These are phyloP conservation scores for Myrmophylax atrothorax DNA, from an alignment of 2,113 vertebrate species.

Conservation along the genomic window DNA sequence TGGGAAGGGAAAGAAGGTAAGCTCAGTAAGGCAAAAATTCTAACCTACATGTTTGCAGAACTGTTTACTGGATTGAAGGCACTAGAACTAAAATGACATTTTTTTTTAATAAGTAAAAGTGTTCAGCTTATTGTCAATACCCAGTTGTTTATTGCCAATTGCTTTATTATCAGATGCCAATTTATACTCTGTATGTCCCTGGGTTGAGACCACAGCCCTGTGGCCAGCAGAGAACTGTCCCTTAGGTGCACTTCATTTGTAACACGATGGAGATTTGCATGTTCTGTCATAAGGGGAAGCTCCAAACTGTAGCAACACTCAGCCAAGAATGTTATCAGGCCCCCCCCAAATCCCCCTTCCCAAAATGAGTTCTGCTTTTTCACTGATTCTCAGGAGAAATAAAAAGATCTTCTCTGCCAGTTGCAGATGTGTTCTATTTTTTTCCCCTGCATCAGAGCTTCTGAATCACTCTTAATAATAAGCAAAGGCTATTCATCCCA, in stretches of 20 bases:
- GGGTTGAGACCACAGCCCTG: not conserved
- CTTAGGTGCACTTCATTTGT: conserved; percentile 49
- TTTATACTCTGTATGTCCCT: not conserved
- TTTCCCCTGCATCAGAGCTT: conserved; percentile 26
- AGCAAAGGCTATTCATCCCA: conserved; percentile 69
- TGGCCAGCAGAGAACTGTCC: not conserved
- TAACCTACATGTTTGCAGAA: not conserved
- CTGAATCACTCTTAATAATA: conserved; percentile 73
- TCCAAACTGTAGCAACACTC: not conserved
- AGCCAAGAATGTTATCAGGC: not conserved
- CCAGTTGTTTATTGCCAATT: not conserved
- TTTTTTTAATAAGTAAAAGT: not conserved
- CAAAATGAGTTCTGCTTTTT: not conserved
- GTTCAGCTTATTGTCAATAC: not conserved
- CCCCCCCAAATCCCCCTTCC: not conserved
- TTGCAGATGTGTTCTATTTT: conserved; percentile 56
- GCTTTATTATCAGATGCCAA: not conserved
- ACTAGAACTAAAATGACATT: not conserved
- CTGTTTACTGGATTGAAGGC: not conserved
- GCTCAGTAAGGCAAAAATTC: not conserved
- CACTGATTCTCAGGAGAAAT: not conserved
- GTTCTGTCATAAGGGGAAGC: not conserved
- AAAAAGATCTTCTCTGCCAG: not conserved
- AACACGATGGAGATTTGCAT: conserved; percentile 43
- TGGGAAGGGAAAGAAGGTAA: not conserved